phyloP scores from a whole-genome alignment of 2,113 vertebrate genomes.

The Phodopus roborovskii region DNA sequence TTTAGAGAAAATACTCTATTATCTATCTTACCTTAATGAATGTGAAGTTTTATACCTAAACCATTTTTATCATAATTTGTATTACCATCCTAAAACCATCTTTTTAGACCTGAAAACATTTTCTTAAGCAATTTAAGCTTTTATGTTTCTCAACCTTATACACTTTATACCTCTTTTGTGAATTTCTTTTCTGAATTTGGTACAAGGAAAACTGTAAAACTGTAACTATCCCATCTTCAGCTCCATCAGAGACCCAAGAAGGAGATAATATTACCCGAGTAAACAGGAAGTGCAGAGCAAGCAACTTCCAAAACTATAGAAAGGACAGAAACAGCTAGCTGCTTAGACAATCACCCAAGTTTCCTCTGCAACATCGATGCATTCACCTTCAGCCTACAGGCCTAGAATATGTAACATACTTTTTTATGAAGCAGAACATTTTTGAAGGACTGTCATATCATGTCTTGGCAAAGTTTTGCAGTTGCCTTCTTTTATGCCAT shows the following conservation, averaged over 20 bases:
- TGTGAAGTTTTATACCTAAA: not conserved
- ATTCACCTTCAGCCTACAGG: not conserved
- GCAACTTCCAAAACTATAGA: not conserved
- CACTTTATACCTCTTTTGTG: too few relatives aligned
- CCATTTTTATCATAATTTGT: not conserved
- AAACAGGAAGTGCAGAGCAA: not conserved
- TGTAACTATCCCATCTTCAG: not conserved
- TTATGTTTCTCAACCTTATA: not conserved
- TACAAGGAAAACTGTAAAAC: too few relatives aligned
- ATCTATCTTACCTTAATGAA: not conserved
- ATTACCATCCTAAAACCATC: not conserved
- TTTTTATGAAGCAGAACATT: not conserved
- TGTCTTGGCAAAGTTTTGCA: not conserved
- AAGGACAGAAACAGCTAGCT: not conserved
- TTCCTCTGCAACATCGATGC: not conserved
- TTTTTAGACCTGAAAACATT: not conserved
- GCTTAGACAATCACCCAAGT: not conserved
- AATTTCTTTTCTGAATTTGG: too few relatives aligned
- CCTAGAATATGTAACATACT: not conserved
- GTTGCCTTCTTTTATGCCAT: not conserved
- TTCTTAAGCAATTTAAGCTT: not conserved
- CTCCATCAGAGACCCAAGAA: not conserved
- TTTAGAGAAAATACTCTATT: not conserved
- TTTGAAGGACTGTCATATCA: not conserved
- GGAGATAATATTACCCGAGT: not conserved